A percentile compares a stretch with the other conserved stretches of the same genome.
phyloP scores from a whole-genome alignment of 2,113 vertebrate genomes.

The Oncorhynchus keta region DNA sequence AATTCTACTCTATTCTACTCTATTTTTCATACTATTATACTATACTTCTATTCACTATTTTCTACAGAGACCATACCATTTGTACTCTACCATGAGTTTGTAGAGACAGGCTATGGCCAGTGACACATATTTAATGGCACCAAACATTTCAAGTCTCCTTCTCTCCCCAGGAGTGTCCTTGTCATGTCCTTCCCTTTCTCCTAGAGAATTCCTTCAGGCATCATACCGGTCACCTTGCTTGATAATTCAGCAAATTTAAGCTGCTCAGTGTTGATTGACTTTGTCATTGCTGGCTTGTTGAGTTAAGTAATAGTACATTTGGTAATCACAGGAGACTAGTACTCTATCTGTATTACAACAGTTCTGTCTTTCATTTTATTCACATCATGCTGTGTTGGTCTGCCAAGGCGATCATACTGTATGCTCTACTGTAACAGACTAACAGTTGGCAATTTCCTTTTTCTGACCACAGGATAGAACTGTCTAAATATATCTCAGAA shows the following conservation, averaged over 20 bases:
- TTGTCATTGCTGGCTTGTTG: background rate
- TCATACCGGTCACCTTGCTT: background rate
- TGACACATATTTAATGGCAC: constrained; percentile 18
- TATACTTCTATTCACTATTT: too few relatives aligned
- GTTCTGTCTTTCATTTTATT: background rate
- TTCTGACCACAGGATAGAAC: too few relatives aligned
- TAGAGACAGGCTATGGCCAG: constrained; percentile 2
- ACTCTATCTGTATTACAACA: background rate
- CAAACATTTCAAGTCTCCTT: constrained; percentile 3
- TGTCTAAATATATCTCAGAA: too few relatives aligned
- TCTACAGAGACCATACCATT: constrained; percentile 6
- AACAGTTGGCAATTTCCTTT: background rate
- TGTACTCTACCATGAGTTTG: background rate
- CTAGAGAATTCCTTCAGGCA: background rate
- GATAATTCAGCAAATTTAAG: background rate
- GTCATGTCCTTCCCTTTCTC: background rate
- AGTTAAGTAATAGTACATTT: background rate
- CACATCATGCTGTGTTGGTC: background rate
- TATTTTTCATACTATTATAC: too few relatives aligned
- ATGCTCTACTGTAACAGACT: too few relatives aligned
- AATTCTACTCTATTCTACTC: too few relatives aligned
- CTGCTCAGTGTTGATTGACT: background rate
- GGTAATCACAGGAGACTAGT: background rate
- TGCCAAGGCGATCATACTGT: background rate
- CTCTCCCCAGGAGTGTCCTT: background rate